phyloP scores from a whole-genome alignment of 2,888 invertebrate species.

The Cheilosia vulpina region DNA sequence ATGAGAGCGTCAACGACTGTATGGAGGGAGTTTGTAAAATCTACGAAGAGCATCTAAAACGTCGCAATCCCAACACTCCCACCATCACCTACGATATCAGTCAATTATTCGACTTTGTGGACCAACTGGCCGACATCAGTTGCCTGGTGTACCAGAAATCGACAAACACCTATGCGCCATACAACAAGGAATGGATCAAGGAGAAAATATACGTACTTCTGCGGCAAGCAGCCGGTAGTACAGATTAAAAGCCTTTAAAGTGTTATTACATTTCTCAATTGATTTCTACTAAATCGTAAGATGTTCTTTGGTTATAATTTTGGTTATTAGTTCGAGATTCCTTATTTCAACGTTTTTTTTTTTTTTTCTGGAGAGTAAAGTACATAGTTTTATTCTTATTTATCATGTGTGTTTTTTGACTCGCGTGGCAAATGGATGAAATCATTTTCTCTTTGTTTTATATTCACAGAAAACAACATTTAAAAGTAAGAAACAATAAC shows the following conservation, averaged over 20 bases:
- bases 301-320: conserved; percentile 22
- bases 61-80: conserved; percentile 96
- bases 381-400: conserved; percentile 9
- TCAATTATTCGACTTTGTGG: conserved; percentile 98
- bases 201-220: conserved; percentile 98
- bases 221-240: conserved; percentile 92
- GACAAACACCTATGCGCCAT: conserved; percentile 97
- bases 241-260: conserved; percentile 46
- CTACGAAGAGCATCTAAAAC: conserved; percentile 98
- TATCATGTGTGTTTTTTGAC: conserved; percentile 11
- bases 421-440: background rate
- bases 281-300: conserved; percentile 38
- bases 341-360: conserved; percentile 3
- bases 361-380: conserved; percentile 24
- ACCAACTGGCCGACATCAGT: conserved; percentile 96
- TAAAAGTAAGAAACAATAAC: background rate
- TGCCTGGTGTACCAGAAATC: conserved; percentile 98
- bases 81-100: conserved; percentile 99
- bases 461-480: conserved; percentile 43
- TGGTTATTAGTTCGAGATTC: conserved; percentile 6
- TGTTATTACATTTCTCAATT: conserved; percentile 40
- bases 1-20: conserved; percentile 98
- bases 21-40: conserved; percentile 99
- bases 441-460: conserved; percentile 30
- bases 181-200: conserved; percentile 99